Evolutionary conservation across 2,888 invertebrate genomes (phyloP), one percentile per base, ranked within the genome.

Genomic region (Athalia rosae): DNA sequence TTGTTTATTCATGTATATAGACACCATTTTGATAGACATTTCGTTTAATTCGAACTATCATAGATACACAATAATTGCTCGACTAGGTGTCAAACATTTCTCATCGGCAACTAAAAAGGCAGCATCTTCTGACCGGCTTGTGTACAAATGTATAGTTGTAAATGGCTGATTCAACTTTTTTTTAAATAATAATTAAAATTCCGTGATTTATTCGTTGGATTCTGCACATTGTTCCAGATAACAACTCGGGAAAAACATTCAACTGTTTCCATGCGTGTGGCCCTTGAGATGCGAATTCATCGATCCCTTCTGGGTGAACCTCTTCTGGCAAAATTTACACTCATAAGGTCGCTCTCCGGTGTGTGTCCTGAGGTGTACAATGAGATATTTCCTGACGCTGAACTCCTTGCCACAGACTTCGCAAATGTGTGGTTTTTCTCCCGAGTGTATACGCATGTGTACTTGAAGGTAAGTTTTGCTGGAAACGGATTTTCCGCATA

Each of bases 401-500:
- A 88, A 88, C 0, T 85, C 85, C 47, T 87, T 88, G 3, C 87
- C 88, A 58, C 88, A 88, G 1, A 86, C 67, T 48, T 88, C 87
- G 76, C 88, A 88, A 41, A 87, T 81, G 66, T 87, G 86, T 0
- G 87, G 85, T 53, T 87, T 85, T 47, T 86, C 87, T 0, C 87
- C 87, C 0, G 87, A 84, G 77, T 87, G 87, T 79, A 87, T 87
- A 28, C 85, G 81, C 86, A 86, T 87, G 76, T 88, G 88, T 11
- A 84, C 83, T 59, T 83, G 84, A 43, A 88, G 80, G 62, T 87
- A 87, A 3, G 84, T 85, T 76, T 87, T 87, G 76, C 87, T 89
- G 28, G 91, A 91, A 0, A 88, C 83, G 1, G 86, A 85, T 76
- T 91, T 91, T 0, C 88, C 89, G 81, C 91, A 91, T 2, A 87